These are phyloP conservation scores for Campylomormyrus numenius DNA, from an alignment of 2,113 vertebrate species.

Conservation along the genomic window DNA sequence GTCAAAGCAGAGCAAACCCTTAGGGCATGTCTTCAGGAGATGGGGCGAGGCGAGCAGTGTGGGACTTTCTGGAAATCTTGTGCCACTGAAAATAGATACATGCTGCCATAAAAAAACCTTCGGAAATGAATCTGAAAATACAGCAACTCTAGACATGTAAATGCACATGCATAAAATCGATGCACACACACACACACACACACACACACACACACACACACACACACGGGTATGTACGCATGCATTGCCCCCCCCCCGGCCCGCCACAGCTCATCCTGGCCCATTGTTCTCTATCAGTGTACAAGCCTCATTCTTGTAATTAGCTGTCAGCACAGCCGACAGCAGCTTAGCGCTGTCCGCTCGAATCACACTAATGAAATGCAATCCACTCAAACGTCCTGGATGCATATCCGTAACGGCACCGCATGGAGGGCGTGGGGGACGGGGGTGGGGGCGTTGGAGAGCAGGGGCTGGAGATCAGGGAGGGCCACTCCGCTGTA, in stretches of 20 bases:
- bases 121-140: neutral
- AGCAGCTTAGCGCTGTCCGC: conserved; percentile 90
- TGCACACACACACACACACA: neutral
- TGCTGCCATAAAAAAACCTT: neutral
- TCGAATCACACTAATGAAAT: conserved; percentile 98
- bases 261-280: conserved; percentile 60
- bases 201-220: neutral
- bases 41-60: neutral
- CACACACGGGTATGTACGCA: neutral
- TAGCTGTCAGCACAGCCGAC: conserved; percentile 94
- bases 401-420: conserved; percentile 87
- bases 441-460: neutral
- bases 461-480: neutral
- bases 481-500: conserved; percentile 38
- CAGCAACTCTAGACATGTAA: neutral
- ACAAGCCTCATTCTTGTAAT: conserved; percentile 94
- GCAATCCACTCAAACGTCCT: conserved; percentile 87
- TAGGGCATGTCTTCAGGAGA: conserved; percentile 18
- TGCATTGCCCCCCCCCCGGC: conserved; percentile 39
- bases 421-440: conserved; percentile 51
- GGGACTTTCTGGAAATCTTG: conserved; percentile 10
- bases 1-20: conserved; percentile 12
- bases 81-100: neutral
- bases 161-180: neutral
- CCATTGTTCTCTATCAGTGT: conserved; percentile 85